Conservation (phyloP, 1,140 invertebrate genomes). For the Sitodiplosis mosellana region DNA sequence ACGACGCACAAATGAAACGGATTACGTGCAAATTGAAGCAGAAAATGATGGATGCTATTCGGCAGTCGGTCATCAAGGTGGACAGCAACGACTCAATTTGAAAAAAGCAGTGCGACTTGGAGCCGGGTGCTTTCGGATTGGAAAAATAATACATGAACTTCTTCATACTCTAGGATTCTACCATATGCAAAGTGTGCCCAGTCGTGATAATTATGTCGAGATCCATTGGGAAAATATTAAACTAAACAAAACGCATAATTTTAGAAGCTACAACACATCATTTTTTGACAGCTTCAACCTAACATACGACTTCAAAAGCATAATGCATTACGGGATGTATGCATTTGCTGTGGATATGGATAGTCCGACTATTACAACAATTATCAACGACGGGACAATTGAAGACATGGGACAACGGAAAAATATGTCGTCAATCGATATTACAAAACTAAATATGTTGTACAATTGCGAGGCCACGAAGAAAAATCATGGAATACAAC, state of each 20-base stretch:
- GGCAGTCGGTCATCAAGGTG: constrained; percentile 29
- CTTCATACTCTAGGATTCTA: constrained; percentile 32
- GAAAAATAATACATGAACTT: constrained; percentile 28
- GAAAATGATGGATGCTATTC: constrained; percentile 30
- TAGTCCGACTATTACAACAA: too few relatives aligned
- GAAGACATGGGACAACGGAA: too few relatives aligned
- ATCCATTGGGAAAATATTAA: constrained; percentile 35
- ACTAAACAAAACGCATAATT: constrained; percentile 24
- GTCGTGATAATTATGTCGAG: constrained; percentile 32
- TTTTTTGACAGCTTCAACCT: constrained; percentile 26
- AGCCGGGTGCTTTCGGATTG: constrained; percentile 6
- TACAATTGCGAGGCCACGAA: too few relatives aligned
- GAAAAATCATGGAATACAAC: too few relatives aligned
- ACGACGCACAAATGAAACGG: constrained; percentile 2
- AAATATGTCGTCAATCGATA: too few relatives aligned
- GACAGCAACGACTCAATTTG: constrained; percentile 30
- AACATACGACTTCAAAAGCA: constrained; percentile 36
- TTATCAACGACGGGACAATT: too few relatives aligned
- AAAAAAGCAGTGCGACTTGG: constrained; percentile 7
- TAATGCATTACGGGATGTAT: constrained; percentile 57
- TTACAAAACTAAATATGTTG: too few relatives aligned
- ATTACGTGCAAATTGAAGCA: constrained; percentile 8
- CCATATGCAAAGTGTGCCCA: constrained; percentile 34
- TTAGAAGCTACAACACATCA: constrained; percentile 26
- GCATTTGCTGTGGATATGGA: too few relatives aligned